These are phyloP conservation scores for Anolis sagrei DNA, from an alignment of 2,113 vertebrate genomes.

Conservation along the genomic window DNA sequence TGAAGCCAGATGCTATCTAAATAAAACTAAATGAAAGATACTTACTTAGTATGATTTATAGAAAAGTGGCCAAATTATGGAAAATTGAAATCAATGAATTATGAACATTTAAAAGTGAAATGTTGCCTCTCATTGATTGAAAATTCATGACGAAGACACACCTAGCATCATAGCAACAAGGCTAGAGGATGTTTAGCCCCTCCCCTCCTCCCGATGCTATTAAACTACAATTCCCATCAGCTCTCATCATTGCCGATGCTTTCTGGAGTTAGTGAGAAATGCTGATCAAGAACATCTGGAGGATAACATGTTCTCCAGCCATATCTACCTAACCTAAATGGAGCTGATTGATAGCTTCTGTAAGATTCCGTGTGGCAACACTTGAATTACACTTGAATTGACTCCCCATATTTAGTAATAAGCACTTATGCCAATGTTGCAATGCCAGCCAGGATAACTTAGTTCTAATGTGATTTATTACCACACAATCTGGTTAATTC, in stretches of 20 bases:
- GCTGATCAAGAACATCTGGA: no score
- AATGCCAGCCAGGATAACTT: background rate
- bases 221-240: background rate
- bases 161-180: background rate
- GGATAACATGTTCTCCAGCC: no score
- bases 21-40: constrained; percentile 50
- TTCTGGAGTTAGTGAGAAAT: background rate
- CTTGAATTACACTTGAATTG: background rate
- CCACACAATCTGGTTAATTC: background rate
- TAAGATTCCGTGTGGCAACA: background rate
- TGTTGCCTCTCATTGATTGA: background rate
- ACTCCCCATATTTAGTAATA: background rate
- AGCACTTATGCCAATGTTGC: background rate
- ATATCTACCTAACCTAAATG: background rate
- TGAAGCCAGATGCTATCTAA: constrained; percentile 33
- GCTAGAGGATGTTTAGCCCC: no score
- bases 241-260: background rate
- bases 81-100: constrained; percentile 17
- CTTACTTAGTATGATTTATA: constrained; percentile 23
- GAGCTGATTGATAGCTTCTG: background rate
- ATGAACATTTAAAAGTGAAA: background rate
- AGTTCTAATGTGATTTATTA: background rate
- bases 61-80: constrained; percentile 14
- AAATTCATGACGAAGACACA: background rate
- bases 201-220: background rate